Evolutionary conservation across 1,140 invertebrate genomes (phyloP).

Genomic region (Cecropterus lyciades): DNA sequence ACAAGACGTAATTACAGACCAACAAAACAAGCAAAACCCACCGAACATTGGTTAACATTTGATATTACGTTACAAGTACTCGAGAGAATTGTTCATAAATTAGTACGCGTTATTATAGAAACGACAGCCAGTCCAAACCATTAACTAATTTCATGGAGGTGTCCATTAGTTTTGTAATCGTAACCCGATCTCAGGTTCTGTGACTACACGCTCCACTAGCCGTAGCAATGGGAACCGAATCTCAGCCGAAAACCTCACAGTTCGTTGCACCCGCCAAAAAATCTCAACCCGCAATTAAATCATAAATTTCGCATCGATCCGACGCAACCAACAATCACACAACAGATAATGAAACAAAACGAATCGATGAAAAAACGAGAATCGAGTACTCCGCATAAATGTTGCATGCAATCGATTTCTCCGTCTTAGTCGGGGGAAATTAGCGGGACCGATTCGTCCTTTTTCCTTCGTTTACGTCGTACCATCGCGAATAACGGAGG

Average conservation of each 20-base stretch:
- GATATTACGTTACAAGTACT: conserved; percentile 29
- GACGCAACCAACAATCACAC: conserved; percentile 78
- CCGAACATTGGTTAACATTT: conserved; percentile 24
- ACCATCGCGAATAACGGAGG: conserved; percentile 54
- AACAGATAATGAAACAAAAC: conserved; percentile 76
- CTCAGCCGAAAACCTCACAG: conserved; percentile 36
- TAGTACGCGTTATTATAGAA: conserved; percentile 34
- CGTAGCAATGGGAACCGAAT: conserved; percentile 25
- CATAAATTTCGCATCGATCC: conserved; percentile 75
- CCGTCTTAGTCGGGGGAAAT: conserved; percentile 54
- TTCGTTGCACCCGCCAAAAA: conserved; percentile 61
- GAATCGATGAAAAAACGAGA: conserved; percentile 62
- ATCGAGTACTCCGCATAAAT: conserved; percentile 56
- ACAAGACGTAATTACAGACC: conserved; percentile 13
- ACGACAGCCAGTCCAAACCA: conserved; percentile 25
- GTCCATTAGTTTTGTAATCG: conserved; percentile 32
- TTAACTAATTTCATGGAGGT: conserved; percentile 32
- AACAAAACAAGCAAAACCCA: conserved; percentile 25
- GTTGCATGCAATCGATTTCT: conserved; percentile 60
- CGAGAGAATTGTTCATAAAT: conserved; percentile 28
- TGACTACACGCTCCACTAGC: conserved; percentile 54
- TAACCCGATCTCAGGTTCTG: conserved; percentile 30
- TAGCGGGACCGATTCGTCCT: conserved; percentile 49
- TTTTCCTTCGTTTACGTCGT: conserved; percentile 46
- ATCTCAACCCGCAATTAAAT: conserved; percentile 73